A percentile compares a stretch with the other conserved stretches of the same genome.
These are phyloP conservation scores for Celastrina argiolus DNA, from an alignment of 2,888 invertebrate species.

Conservation along the genomic window DNA sequence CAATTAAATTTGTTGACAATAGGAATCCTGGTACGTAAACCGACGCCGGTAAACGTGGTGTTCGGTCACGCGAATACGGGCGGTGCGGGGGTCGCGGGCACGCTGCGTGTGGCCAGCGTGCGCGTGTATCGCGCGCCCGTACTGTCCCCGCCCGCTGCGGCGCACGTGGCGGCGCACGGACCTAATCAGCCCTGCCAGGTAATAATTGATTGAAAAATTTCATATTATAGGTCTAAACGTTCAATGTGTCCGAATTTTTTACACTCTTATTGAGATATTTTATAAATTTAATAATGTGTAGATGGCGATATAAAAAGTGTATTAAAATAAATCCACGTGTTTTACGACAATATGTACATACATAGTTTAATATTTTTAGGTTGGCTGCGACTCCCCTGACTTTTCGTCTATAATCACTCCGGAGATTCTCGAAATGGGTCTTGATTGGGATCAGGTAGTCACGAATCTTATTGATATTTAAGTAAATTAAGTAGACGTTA, in stretches of 20 bases:
- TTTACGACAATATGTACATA: background rate
- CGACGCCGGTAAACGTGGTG: slow-evolving; percentile 73
- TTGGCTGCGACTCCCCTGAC: slow-evolving; percentile 68
- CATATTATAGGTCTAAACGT: background rate
- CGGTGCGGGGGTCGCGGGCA: slow-evolving; percentile 43
- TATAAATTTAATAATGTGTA: too few relatives aligned
- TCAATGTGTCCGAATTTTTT: too few relatives aligned
- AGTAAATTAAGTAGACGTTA: background rate
- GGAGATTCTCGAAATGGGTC: slow-evolving; percentile 64
- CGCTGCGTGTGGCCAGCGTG: slow-evolving; percentile 73
- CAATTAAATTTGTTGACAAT: slow-evolving; percentile 18
- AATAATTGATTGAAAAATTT: too few relatives aligned
- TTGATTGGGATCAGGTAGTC: slow-evolving; percentile 78
- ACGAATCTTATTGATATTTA: background rate
- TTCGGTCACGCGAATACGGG: slow-evolving; percentile 47
- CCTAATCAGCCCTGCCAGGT: slow-evolving; percentile 55
- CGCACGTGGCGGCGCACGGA: slow-evolving; percentile 74
- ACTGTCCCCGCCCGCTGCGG: slow-evolving; percentile 68
- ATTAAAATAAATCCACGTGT: background rate
- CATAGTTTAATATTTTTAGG: slow-evolving; percentile 39
- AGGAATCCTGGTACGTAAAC: slow-evolving; percentile 78
- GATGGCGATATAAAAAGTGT: background rate
- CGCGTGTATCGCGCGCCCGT: slow-evolving; percentile 78
- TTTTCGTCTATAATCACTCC: slow-evolving; percentile 65
- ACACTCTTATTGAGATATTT: too few relatives aligned